Conservation (phyloP, 2,797 vertebrate species). For the Vespertilio murinus region DNA sequence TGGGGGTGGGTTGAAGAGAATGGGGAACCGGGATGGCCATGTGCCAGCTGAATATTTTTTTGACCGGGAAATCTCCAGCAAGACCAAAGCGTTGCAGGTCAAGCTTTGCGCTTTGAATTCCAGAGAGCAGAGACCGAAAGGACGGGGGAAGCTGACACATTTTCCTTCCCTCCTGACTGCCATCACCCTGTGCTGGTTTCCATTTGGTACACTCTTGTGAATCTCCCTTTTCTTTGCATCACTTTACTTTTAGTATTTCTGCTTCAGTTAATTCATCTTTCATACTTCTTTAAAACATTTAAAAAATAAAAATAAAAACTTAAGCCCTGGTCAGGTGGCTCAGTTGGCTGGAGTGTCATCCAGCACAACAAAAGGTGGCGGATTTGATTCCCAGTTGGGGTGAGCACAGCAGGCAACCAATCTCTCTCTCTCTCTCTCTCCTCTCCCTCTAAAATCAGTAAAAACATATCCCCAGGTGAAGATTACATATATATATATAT, state of each 20-base stretch:
- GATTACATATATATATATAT: too few species aligned
- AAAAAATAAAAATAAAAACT: background rate
- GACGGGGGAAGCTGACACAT: background rate
- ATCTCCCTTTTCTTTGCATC: background rate
- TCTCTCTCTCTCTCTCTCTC: background rate
- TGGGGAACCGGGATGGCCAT: background rate
- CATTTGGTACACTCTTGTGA: background rate
- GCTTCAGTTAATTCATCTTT: background rate
- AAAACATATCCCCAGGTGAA: background rate
- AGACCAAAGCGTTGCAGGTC: background rate
- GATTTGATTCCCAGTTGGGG: background rate
- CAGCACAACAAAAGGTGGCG: background rate
- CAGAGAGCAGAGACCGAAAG: background rate
- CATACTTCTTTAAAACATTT: background rate
- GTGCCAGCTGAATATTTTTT: background rate
- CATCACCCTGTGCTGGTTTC: background rate
- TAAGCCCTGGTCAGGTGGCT: background rate
- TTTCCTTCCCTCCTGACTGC: background rate
- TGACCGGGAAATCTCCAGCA: background rate
- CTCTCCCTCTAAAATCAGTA: background rate
- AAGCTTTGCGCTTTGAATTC: background rate
- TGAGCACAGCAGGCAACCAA: background rate
- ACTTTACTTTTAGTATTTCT: background rate
- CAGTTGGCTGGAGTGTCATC: background rate
- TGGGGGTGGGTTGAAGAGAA: too few species aligned